Evolutionary conservation across 2,888 invertebrate species (phyloP).

Genomic region (Lasioglossum oenotherae): DNA sequence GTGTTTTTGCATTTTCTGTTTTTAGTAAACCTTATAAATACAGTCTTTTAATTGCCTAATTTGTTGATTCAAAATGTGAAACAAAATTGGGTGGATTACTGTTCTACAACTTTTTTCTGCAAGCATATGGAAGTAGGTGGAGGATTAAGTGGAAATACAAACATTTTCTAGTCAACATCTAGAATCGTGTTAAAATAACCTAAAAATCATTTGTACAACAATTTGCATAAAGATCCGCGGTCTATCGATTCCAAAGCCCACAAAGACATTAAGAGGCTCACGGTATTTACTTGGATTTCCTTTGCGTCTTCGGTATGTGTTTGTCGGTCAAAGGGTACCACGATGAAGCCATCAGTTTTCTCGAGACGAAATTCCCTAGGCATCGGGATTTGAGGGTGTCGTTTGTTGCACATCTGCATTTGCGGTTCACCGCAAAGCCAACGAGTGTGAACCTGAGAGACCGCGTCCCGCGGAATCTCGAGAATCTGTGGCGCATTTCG

Average conservation of each 20-base stretch:
- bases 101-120: not conserved
- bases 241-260: not conserved
- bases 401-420: slow-evolving; percentile 35
- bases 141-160: not conserved
- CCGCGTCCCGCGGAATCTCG: slow-evolving; percentile 53
- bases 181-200: not conserved
- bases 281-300: not conserved
- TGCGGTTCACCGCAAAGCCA: slow-evolving; percentile 32
- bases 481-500: slow-evolving; percentile 40
- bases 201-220: not conserved
- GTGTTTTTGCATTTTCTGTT: not conserved
- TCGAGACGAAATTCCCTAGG: not conserved
- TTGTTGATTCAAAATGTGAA: not conserved
- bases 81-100: not conserved
- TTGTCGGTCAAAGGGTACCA: not conserved
- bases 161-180: not conserved
- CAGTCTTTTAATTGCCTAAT: too few species aligned
- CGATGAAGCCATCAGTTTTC: not conserved
- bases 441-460: slow-evolving; percentile 29
- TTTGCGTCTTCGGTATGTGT: not conserved
- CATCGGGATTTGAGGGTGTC: not conserved
- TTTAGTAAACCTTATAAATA: too few species aligned
- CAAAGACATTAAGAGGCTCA: not conserved
- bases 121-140: not conserved
- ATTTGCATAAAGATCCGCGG: not conserved